Evolutionary conservation across 2,113 vertebrate species (phyloP).

Genomic region (Brachypteracias leptosomus): DNA sequence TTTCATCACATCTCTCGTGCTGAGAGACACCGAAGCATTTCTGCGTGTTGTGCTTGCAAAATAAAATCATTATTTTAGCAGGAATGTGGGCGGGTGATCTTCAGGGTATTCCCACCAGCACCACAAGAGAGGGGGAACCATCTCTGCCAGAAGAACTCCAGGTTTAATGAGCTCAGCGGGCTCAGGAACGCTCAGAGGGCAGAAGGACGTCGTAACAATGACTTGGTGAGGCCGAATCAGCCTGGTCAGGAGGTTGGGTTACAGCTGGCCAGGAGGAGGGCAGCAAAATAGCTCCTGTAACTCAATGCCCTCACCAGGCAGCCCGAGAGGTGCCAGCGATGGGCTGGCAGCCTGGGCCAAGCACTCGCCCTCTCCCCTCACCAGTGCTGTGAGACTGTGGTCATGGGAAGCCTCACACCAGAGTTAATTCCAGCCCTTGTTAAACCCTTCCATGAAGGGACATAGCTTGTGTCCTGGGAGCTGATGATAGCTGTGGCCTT

Average conservation of each 20-base stretch:
- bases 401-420: background rate
- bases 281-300: background rate
- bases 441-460: background rate
- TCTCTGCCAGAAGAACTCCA: background rate
- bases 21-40: background rate
- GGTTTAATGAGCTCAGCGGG: background rate
- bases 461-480: background rate
- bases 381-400: background rate
- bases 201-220: background rate
- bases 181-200: background rate
- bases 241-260: background rate
- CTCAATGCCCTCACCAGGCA: background rate
- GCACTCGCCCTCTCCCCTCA: background rate
- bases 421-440: background rate
- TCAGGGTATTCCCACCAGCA: background rate
- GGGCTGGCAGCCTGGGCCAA: background rate
- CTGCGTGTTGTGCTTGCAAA: background rate
- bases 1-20: background rate
- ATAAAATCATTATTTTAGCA: background rate
- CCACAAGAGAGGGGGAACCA: accelerated
- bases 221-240: background rate
- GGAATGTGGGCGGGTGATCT: background rate
- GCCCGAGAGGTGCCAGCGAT: background rate
- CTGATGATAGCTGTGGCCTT: background rate
- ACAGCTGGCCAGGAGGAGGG: background rate